Conservation (phyloP, 2,797 vertebrate genomes). For the Peromyscus nudipes region DNA sequence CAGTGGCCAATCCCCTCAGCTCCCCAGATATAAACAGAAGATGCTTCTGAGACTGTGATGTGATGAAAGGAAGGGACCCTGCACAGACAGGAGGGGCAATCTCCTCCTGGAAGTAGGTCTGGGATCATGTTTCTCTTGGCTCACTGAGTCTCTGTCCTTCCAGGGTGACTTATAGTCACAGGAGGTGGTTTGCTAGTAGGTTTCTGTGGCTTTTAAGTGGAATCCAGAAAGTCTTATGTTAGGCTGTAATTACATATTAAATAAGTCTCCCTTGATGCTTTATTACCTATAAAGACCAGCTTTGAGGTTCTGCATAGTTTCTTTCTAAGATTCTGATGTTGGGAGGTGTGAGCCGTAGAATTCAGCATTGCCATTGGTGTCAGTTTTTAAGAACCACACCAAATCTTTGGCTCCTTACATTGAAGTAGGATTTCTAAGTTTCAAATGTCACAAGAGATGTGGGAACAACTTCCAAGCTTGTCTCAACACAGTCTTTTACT, state of each 20-base stretch:
- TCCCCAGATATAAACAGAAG: neutral
- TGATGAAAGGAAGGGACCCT: fast-evolving
- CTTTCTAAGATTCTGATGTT: neutral
- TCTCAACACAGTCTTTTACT: neutral
- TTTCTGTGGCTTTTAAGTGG: neutral
- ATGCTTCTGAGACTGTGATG: neutral
- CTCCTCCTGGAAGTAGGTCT: neutral
- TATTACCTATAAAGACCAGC: neutral
- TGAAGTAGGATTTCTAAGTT: neutral
- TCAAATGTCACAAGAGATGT: neutral
- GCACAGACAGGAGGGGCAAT: neutral
- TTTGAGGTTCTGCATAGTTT: neutral
- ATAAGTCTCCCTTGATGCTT: neutral
- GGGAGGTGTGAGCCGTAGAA: neutral
- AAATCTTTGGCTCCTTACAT: neutral
- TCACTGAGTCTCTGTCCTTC: neutral
- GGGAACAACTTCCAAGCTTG: neutral
- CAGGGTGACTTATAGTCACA: neutral
- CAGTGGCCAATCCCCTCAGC: slow-evolving; percentile 5
- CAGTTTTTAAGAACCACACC: neutral
- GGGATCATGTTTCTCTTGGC: neutral
- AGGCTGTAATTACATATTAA: neutral
- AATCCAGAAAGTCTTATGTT: neutral
- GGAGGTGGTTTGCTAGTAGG: neutral
- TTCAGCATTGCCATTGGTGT: neutral